Conservation (phyloP, 2,888 invertebrate species). For the Acanthacorydalis orientalis region DNA sequence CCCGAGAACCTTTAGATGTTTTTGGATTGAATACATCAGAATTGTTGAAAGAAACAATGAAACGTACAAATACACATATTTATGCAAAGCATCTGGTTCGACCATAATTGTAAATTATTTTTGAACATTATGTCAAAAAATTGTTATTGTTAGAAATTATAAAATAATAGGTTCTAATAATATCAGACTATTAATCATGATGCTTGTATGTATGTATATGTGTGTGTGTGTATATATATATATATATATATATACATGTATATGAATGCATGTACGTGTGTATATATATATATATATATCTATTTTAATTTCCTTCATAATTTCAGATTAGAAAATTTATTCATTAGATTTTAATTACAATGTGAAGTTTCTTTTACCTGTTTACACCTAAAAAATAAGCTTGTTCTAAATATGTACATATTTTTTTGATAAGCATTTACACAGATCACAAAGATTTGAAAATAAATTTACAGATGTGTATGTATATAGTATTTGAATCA, state of each 20-base stretch:
- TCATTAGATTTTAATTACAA: too few species aligned
- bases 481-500: too few species aligned
- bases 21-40: constrained; percentile 40
- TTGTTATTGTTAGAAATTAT: background rate
- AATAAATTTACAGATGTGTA: too few species aligned
- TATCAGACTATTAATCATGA: background rate
- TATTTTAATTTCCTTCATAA: background rate
- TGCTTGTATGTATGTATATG: background rate
- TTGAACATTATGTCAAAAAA: background rate
- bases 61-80: constrained; percentile 24
- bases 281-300: background rate
- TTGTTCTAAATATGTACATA: too few species aligned
- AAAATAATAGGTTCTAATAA: background rate
- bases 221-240: background rate
- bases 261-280: background rate
- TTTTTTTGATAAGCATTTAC: too few species aligned
- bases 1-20: constrained; percentile 36
- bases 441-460: too few species aligned
- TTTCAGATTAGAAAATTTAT: too few species aligned
- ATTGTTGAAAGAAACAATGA: constrained; percentile 27
- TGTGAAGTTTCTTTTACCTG: background rate
- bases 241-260: background rate
- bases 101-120: background rate
- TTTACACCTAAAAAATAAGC: too few species aligned
- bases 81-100: background rate